Evolutionary conservation across 2,113 vertebrate genomes (phyloP).

Genomic region (human (Homo sapiens)): DNA sequence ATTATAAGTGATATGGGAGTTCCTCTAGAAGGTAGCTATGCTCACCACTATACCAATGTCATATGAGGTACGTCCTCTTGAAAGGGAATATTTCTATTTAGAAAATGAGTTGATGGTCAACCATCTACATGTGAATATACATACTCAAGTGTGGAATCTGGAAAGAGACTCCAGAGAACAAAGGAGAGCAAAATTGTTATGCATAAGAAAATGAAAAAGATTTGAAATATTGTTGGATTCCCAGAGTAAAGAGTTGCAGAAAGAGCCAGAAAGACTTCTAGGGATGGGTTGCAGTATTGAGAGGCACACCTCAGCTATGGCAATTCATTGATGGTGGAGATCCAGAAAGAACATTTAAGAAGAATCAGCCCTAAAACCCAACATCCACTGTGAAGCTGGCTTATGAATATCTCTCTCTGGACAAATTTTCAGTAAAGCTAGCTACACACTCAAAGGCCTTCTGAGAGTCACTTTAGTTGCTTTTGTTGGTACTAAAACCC

Average conservation of each 20-base stretch:
- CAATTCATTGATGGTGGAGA: neutral
- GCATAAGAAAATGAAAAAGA: neutral
- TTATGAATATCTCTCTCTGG: neutral
- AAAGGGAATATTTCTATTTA: neutral
- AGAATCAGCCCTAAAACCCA: neutral
- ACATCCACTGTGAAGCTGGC: too few relatives aligned
- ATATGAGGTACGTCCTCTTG: neutral
- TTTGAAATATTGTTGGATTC: neutral
- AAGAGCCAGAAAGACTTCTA: neutral
- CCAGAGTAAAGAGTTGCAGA: neutral
- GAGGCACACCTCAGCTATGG: neutral
- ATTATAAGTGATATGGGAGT: neutral
- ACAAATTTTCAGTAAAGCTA: neutral
- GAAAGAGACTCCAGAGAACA: neutral
- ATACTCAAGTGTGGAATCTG: neutral
- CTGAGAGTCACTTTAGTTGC: neutral
- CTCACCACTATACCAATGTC: neutral
- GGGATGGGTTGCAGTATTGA: fast-evolving
- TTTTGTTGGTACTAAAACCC: neutral
- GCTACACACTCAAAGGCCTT: too few relatives aligned
- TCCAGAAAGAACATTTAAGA: neutral
- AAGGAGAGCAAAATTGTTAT: neutral
- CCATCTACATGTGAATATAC: neutral
- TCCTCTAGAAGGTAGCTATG: neutral
- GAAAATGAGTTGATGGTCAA: neutral